These are phyloP conservation scores for Lepisosteus oculatus DNA, from an alignment of 2,113 vertebrate species.

Conservation along the genomic window DNA sequence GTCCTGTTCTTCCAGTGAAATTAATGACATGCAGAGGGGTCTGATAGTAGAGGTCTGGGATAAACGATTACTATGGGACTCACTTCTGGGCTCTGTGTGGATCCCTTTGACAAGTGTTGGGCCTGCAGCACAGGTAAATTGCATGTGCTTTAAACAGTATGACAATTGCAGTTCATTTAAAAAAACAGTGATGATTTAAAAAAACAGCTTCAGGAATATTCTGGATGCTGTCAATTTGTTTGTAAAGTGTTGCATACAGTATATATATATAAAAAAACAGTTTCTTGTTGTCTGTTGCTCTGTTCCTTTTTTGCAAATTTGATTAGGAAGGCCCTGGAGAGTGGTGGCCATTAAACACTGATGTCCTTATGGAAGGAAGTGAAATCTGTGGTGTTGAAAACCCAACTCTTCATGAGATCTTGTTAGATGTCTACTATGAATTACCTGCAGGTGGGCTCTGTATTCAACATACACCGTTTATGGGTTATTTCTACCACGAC, in stretches of 20 bases:
- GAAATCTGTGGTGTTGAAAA: conserved; percentile 51
- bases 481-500: too few species aligned
- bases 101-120: conserved; percentile 51
- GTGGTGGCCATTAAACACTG: conserved; percentile 56
- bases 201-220: too few species aligned
- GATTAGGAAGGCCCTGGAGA: conserved; percentile 53
- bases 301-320: conserved; percentile 5
- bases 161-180: neutral
- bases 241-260: too few species aligned
- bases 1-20: conserved; percentile 46
- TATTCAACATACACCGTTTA: neutral
- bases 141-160: conserved; percentile 18
- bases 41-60: conserved; percentile 59
- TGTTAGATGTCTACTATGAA: conserved; percentile 54
- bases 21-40: conserved; percentile 41
- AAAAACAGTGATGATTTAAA: too few species aligned
- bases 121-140: conserved; percentile 44
- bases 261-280: neutral
- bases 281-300: neutral
- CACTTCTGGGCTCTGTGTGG: conserved; percentile 53
- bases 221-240: too few species aligned
- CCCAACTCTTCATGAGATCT: conserved; percentile 47
- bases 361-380: conserved; percentile 42
- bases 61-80: conserved; percentile 56
- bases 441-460: conserved; percentile 46